Conservation (phyloP, 2,888 invertebrate species). For the Cheilosia grossa region DNA sequence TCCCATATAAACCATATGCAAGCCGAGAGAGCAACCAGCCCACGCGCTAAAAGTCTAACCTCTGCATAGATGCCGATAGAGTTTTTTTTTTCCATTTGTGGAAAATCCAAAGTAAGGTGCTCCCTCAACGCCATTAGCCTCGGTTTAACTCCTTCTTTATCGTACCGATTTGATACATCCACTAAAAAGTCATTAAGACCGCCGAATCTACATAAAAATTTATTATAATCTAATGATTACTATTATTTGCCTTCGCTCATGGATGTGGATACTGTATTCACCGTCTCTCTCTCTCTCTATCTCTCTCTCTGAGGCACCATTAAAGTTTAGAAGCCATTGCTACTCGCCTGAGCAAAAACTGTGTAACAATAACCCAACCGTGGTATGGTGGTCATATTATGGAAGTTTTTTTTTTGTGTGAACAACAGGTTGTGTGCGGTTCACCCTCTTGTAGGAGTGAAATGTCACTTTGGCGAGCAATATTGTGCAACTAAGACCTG, state of each 20-base stretch:
- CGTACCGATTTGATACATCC: slow-evolving; percentile 35
- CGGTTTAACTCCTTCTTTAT: slow-evolving; percentile 37
- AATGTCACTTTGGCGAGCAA: slow-evolving; percentile 65
- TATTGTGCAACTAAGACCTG: slow-evolving; percentile 50
- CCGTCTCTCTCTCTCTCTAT: too few species aligned
- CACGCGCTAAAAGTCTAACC: slow-evolving; percentile 29
- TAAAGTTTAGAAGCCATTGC: slow-evolving; percentile 34
- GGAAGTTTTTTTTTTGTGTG: background rate
- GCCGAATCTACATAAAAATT: slow-evolving; percentile 63
- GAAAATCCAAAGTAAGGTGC: slow-evolving; percentile 30
- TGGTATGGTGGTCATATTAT: slow-evolving; percentile 32
- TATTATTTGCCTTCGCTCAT: slow-evolving; percentile 32
- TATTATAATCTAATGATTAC: slow-evolving; percentile 58
- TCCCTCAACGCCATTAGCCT: slow-evolving; percentile 31
- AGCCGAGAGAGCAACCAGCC: slow-evolving; percentile 17
- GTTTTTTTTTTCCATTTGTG: background rate
- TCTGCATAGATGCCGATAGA: background rate
- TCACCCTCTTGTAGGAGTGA: slow-evolving; percentile 53
- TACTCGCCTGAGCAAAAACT: slow-evolving; percentile 4
- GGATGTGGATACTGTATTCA: background rate
- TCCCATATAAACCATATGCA: slow-evolving; percentile 4
- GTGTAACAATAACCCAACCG: slow-evolving; percentile 34
- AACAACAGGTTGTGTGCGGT: slow-evolving; percentile 36
- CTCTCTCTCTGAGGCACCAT: slow-evolving; percentile 1
- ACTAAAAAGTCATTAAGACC: slow-evolving; percentile 53